These are phyloP conservation scores for Rhinophrynus dorsalis DNA, from an alignment of 2,797 vertebrate species.

Conservation along the genomic window DNA sequence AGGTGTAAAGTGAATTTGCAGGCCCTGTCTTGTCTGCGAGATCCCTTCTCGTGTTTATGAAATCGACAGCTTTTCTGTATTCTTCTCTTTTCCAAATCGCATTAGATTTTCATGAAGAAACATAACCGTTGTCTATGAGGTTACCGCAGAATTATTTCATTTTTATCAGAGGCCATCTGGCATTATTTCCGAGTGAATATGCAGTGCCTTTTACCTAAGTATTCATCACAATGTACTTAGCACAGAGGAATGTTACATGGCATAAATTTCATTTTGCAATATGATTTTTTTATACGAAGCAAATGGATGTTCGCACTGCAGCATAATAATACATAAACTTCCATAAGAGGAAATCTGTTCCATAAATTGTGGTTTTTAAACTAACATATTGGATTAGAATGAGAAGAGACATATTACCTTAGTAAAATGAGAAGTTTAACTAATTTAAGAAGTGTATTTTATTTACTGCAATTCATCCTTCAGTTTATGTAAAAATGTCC, in stretches of 20 bases:
- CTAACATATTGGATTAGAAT: slow-evolving; percentile 7
- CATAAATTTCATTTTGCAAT: slow-evolving; percentile 20
- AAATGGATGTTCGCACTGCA: slow-evolving; percentile 12
- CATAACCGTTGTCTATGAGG: not conserved
- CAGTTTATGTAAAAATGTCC: slow-evolving; percentile 19
- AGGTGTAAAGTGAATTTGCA: no score
- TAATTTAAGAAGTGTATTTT: slow-evolving; percentile 15
- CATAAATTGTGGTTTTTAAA: slow-evolving; percentile 11
- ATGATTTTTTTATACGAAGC: slow-evolving; percentile 3
- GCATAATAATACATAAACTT: slow-evolving; percentile 12
- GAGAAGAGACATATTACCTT: slow-evolving; percentile 7
- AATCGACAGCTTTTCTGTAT: no score
- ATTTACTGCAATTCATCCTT: not conserved
- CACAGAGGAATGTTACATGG: not conserved
- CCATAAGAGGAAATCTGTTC: not conserved
- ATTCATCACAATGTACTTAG: slow-evolving; percentile 1
- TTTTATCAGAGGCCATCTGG: slow-evolving; percentile 17
- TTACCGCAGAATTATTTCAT: slow-evolving; percentile 10
- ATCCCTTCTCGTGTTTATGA: no score
- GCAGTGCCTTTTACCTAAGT: not conserved
- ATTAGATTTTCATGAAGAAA: slow-evolving; percentile 22
- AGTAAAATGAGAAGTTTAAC: slow-evolving; percentile 10
- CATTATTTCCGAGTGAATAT: not conserved
- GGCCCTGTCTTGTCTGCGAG: no score
- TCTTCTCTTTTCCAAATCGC: slow-evolving; percentile 9